Evolutionary conservation across 2,797 vertebrate genomes (phyloP).

Genomic region (Phoeniculus purpureus): DNA sequence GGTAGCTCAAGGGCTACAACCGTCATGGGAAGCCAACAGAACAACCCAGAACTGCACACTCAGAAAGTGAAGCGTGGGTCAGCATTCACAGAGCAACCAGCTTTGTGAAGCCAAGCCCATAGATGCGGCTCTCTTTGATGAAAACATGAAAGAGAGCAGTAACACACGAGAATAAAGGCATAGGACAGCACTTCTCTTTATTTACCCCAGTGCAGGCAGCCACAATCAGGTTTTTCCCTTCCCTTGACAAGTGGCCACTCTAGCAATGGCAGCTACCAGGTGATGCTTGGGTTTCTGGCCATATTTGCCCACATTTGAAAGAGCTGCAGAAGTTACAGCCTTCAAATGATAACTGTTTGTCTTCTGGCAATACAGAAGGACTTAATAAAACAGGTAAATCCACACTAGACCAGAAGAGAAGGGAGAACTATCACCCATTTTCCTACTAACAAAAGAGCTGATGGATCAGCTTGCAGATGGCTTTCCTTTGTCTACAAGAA

Average conservation of each 20-base stretch:
- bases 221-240: not conserved
- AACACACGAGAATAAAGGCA: not conserved
- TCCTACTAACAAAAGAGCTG: not conserved
- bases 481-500: not conserved
- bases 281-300: not conserved
- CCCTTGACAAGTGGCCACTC: not conserved
- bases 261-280: not conserved
- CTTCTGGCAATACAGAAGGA: not conserved
- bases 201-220: not conserved
- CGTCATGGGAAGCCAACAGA: not conserved
- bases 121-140: conserved; percentile 18
- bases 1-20: not conserved
- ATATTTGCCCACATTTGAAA: not conserved
- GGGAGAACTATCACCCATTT: not conserved
- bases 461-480: not conserved
- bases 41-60: not conserved
- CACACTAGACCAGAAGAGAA: not conserved
- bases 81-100: not conserved
- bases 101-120: conserved; percentile 31
- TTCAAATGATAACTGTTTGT: not conserved
- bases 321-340: not conserved
- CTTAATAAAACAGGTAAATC: not conserved
- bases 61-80: not conserved
- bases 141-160: not conserved
- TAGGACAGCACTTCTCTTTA: not conserved